Base-by-base conservation (phyloP, 2,888 invertebrate species). In the Cyrtodaria siliqua region DNA sequence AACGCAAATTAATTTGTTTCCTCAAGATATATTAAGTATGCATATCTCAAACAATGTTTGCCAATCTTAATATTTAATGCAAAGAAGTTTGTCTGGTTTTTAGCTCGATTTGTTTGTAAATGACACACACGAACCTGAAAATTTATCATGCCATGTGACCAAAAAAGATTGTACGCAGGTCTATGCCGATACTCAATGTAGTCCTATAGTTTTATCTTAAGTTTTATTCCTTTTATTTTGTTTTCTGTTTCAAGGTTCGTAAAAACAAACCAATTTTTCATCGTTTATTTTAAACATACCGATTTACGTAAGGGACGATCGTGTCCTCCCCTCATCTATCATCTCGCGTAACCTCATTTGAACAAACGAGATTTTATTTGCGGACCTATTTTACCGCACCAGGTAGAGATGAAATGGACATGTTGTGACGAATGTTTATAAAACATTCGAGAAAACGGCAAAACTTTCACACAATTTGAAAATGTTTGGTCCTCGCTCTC, bases 401-500 rank as follows among this genome's bases (percentile, higher is more conserved):
- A 53, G 63, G 60, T 57, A 59, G 42, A 59, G 29, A 55, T 44
- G 44, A 75, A 78, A 81, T 78, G 70, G 81, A 72, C 81, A 68
- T 81, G 81, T 81, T 81, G 49, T 74, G 63, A 27, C 42, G 59
- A 64, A 12, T 77, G 81, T 81, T 81, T 81, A 55, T 60, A 66
- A 81, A 81, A 81, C 77, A 50, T 49, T 68, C 47, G 67, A 61
- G 70, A 73, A 72, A 78, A 69, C 71, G 63, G 68, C 56, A 68
- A 75, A 75, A 78, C 81, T 71, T 81, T 81, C 81, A 75, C 81
- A 81, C 81, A 78, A 74, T 78, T 69, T 81, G 66, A 78, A 81
- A 77, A 81, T 78, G 78, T 78, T 75, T 81, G 74, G 70, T 44
- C 53, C 26, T 12, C n/a, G 44, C 60, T 63, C 73, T 77, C 52